phyloP scores from a whole-genome alignment of 1,140 invertebrate species.

The Saxidomus purpurata region DNA sequence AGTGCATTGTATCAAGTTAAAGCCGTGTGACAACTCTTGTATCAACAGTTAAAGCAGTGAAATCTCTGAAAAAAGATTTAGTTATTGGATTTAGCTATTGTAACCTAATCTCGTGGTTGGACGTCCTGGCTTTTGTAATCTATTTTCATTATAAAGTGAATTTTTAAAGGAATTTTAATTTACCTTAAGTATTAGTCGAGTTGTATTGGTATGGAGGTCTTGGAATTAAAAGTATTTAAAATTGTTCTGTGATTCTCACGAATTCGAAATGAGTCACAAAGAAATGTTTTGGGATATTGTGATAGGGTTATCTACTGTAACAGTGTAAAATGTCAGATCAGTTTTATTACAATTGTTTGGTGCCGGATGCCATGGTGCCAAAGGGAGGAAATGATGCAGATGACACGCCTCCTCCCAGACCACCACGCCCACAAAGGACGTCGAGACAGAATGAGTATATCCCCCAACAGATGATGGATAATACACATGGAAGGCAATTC shows the following conservation, averaged over 20 bases:
- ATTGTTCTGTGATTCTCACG: not conserved
- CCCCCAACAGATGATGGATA: not conserved
- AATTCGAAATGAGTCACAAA: not conserved
- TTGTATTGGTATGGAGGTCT: not conserved
- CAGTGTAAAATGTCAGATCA: constrained; percentile 23
- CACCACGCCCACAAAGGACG: constrained; percentile 24
- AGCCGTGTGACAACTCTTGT: not conserved
- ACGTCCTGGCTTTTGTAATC: not conserved
- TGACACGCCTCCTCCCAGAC: constrained; percentile 21
- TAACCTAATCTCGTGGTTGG: not conserved
- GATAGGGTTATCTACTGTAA: not conserved
- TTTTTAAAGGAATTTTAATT: constrained; percentile 2
- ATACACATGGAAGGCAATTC: not conserved
- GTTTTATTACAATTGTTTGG: constrained; percentile 57
- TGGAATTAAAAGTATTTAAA: not conserved
- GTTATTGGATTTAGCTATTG: not conserved
- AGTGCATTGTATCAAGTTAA: not conserved
- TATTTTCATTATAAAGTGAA: constrained; percentile 9
- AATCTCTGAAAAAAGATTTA: not conserved
- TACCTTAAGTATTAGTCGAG: not conserved
- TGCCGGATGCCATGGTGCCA: constrained; percentile 4
- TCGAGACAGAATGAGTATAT: not conserved
- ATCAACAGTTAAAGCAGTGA: not conserved
- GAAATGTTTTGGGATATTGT: not conserved
- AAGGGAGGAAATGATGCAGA: not conserved